Base-by-base conservation (phyloP, 2,797 vertebrate genomes). In the Acrossocheilus wenchowensis region DNA sequence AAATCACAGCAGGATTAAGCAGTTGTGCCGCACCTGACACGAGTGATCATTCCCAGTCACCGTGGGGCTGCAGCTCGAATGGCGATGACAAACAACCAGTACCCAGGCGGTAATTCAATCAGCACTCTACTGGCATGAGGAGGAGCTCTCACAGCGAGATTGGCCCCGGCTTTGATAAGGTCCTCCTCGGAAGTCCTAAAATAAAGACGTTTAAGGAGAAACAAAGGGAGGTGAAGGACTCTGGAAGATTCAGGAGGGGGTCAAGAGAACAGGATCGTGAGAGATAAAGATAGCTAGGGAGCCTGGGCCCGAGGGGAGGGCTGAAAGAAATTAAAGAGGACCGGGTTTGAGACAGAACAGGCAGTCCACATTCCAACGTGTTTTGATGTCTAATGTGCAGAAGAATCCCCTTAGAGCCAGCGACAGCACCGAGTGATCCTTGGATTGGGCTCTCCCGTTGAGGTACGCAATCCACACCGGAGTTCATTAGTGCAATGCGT, bases 1-100 rank as follows among this genome's bases (percentile, higher is more conserved):
- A 89, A 84, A 84, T 68, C 12, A 54, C 34, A 23, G 80, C 78
- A 57, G 90, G 91, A 90, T 92, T 92, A 91, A 89, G 91, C 90
- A 87, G 88, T 89, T 90, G 86, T 89, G 87, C 82, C 85, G 54
- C 89, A 89, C 90, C 88, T 91, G 89, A 91, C 89, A 82, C 75
- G 19, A 85, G 64, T 87, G 82, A 89, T 91, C 91, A 90, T 91
- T 89, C 86, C 86, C 78, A 73, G 86, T 87, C 88, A 82, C 69
- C 17, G 66, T 43, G 78, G 74, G 89, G 71, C 88, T 71, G 34
- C 68, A 86, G 87, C 83, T 89, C 87, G 81, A 82, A 88, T 89
- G 79, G 79, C 86, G 81, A 87, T 89, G 89, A 89, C 85, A 90
- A 88, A 91, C 88, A 85, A 75, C 86, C 81, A 81, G 74, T 54